Evolutionary conservation across 1,140 invertebrate genomes (phyloP).

Genomic region (Tachypleus tridentatus): DNA sequence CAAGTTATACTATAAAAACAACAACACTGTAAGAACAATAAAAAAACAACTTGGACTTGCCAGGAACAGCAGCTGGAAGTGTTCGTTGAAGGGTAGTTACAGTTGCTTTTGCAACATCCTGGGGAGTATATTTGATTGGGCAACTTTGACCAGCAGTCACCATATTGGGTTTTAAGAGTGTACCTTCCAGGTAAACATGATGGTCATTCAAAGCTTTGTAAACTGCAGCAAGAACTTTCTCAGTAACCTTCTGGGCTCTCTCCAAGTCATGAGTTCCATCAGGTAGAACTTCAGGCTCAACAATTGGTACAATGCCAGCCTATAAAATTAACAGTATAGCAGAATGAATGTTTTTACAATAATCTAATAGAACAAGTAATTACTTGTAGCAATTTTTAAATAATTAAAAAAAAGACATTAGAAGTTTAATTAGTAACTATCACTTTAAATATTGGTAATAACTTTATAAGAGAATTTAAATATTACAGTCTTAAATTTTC

Average conservation of each 20-base stretch:
- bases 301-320: slow-evolving; percentile 91
- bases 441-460: too few relatives aligned
- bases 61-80: slow-evolving; percentile 83
- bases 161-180: slow-evolving; percentile 98
- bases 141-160: slow-evolving; percentile 76
- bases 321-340: slow-evolving; percentile 20
- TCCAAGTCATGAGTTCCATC: slow-evolving; percentile 88
- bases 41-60: slow-evolving; percentile 32
- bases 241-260: slow-evolving; percentile 87
- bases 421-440: too few relatives aligned
- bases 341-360: too few relatives aligned
- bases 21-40: too few relatives aligned
- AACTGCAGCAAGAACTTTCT: slow-evolving; percentile 81
- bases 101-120: slow-evolving; percentile 66
- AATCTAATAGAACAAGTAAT: too few relatives aligned
- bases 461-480: too few relatives aligned
- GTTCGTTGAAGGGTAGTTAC: slow-evolving; percentile 78
- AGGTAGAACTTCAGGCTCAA: slow-evolving; percentile 82
- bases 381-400: too few relatives aligned
- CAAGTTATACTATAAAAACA: slow-evolving; percentile 2
- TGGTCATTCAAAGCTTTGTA: slow-evolving; percentile 97
- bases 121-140: slow-evolving; percentile 50
- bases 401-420: too few relatives aligned
- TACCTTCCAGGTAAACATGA: slow-evolving; percentile 94
- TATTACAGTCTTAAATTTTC: too few relatives aligned